Evolutionary conservation across 2,113 vertebrate species (phyloP).

Genomic region (Noturus placidus): DNA sequence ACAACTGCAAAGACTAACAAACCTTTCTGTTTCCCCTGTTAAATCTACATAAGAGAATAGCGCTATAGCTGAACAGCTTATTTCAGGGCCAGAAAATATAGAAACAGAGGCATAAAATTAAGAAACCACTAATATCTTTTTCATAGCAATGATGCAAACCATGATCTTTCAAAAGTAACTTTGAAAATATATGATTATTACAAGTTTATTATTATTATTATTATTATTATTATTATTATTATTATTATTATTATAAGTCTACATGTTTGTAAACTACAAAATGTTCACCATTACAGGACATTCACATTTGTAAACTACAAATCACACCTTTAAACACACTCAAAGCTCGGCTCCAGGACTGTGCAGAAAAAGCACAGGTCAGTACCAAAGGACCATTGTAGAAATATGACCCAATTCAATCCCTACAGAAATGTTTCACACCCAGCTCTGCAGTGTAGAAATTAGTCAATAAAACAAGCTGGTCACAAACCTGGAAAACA

Average conservation of each 20-base stretch:
- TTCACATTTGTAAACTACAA: background rate
- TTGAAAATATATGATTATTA: background rate
- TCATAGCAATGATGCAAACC: background rate
- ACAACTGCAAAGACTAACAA: constrained; percentile 8
- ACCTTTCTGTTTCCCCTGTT: background rate
- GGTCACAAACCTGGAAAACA: constrained; percentile 3
- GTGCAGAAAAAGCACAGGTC: constrained; percentile 13
- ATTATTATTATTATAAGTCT: background rate
- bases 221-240: too few relatives aligned
- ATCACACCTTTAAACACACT: background rate
- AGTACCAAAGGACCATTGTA: constrained; percentile 18
- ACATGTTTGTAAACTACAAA: background rate
- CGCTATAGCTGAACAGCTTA: background rate
- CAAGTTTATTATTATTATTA: too few relatives aligned
- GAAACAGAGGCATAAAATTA: background rate
- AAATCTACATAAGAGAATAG: background rate
- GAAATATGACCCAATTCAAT: constrained; percentile 28
- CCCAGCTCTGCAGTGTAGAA: constrained; percentile 14
- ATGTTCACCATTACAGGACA: background rate
- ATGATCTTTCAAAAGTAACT: background rate
- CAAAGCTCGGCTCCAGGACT: constrained; percentile 18
- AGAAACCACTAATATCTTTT: background rate
- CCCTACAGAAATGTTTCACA: constrained; percentile 25
- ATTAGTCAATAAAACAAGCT: constrained; percentile 18
- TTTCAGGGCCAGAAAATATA: background rate